Evolutionary conservation across 2,113 vertebrate genomes (phyloP).

Genomic region (Typhlomys cinereus): DNA sequence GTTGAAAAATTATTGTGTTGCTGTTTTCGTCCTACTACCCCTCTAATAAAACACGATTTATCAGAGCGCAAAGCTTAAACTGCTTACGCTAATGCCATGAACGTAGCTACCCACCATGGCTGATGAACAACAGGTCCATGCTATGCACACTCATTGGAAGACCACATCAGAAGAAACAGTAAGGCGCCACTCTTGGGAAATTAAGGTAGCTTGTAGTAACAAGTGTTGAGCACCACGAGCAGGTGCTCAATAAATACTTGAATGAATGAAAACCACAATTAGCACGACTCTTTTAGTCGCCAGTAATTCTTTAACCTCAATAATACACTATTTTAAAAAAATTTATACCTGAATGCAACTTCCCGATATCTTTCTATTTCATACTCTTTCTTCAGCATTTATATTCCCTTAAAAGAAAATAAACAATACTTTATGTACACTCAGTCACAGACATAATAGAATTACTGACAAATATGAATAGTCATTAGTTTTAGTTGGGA

Average conservation of each 20-base stretch:
- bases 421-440: constrained; percentile 71
- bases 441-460: constrained; percentile 73
- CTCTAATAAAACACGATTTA: constrained; percentile 74
- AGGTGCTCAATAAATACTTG: constrained; percentile 70
- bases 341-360: constrained; percentile 85
- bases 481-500: constrained; percentile 70
- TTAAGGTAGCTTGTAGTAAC: constrained; percentile 89
- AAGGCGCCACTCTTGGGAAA: constrained; percentile 93
- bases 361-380: constrained; percentile 41
- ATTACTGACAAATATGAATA: constrained; percentile 71
- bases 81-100: constrained; percentile 77
- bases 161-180: constrained; percentile 87
- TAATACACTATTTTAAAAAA: constrained; percentile 82
- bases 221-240: constrained; percentile 65
- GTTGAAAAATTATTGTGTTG: constrained; percentile 78
- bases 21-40: constrained; percentile 75
- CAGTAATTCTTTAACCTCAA: constrained; percentile 85
- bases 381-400: constrained; percentile 77
- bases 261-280: constrained; percentile 82
- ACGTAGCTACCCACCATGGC: constrained; percentile 70
- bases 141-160: constrained; percentile 87
- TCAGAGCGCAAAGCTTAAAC: constrained; percentile 74
- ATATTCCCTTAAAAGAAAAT: constrained; percentile 77
- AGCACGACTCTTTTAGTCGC: constrained; percentile 85
- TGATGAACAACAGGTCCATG: constrained; percentile 76